A percentile compares a stretch with the other conserved stretches of the same genome.
These are phyloP conservation scores for Hylaeus volcanicus DNA, from an alignment of 1,140 invertebrate genomes.

Conservation along the genomic window DNA sequence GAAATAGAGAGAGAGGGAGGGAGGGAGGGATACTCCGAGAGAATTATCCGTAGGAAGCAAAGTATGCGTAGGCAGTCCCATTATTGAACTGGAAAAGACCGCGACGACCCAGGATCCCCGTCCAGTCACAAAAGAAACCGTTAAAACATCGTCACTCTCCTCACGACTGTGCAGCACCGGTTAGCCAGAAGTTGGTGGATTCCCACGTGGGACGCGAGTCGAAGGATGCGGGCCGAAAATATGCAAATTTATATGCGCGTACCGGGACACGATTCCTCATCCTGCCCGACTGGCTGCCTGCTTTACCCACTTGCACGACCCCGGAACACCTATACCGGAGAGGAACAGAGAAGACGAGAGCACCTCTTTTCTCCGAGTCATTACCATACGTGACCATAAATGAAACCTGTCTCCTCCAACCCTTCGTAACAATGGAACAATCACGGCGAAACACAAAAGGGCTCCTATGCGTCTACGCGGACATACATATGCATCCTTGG, in stretches of 20 bases:
- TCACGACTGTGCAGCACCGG: conserved; percentile 44
- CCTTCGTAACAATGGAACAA: conserved; percentile 61
- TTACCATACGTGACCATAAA: conserved; percentile 76
- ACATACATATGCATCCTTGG: conserved; percentile 59
- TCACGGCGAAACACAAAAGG: conserved; percentile 55
- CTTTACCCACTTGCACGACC: conserved; percentile 58
- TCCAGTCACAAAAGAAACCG: conserved; percentile 56
- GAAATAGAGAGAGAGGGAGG: background rate
- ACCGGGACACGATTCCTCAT: conserved; percentile 64
- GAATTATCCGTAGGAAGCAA: background rate
- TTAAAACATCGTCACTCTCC: conserved; percentile 52
- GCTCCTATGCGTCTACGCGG: conserved; percentile 40
- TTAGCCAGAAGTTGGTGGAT: conserved; percentile 54
- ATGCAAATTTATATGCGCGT: conserved; percentile 73
- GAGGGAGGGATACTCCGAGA: background rate
- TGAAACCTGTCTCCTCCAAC: conserved; percentile 76
- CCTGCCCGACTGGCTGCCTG: conserved; percentile 48
- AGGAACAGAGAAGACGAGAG: background rate
- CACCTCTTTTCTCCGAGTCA: conserved; percentile 41
- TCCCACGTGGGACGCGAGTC: conserved; percentile 74
- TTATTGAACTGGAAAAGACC: conserved; percentile 4
- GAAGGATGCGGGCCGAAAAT: conserved; percentile 77
- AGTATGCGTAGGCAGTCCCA: background rate
- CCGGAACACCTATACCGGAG: conserved; percentile 36
- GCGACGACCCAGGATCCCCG: background rate